Evolutionary conservation across 2,797 vertebrate species (phyloP).

Genomic region (Macropus fuliginosus): DNA sequence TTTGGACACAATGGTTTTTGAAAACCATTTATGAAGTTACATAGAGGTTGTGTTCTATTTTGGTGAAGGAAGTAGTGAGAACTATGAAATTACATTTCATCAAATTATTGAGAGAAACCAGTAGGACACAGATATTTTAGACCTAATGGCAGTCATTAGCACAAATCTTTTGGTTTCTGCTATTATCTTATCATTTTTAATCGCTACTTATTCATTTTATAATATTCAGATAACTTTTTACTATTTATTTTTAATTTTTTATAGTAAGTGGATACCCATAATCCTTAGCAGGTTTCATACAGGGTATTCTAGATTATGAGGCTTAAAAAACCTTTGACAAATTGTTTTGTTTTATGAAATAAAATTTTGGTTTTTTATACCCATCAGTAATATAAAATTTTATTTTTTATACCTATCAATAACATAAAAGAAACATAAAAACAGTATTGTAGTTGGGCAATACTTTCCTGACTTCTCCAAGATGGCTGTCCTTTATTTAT

Average conservation of each 20-base stretch:
- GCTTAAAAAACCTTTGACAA: not conserved
- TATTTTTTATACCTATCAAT: not conserved
- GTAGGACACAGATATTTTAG: not conserved
- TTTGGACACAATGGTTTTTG: not conserved
- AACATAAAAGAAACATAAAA: not conserved
- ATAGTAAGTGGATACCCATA: not conserved
- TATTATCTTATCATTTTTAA: not conserved
- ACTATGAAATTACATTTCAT: not conserved
- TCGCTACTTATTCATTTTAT: not conserved
- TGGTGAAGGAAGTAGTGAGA: not conserved
- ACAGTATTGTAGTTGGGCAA: not conserved
- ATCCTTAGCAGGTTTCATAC: not conserved
- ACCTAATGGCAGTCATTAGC: not conserved
- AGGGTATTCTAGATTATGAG: not conserved
- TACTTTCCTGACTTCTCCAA: not conserved
- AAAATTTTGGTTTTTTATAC: not conserved
- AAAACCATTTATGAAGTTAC: not conserved
- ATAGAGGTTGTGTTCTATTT: not conserved
- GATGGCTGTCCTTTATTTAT: not conserved
- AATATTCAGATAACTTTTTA: not conserved
- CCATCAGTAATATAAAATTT: too few species aligned
- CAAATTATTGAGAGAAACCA: not conserved
- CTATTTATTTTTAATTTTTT: not conserved
- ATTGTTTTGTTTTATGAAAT: not conserved
- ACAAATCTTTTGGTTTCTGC: not conserved